Evolutionary conservation across 1,140 invertebrate genomes (phyloP).

Genomic region (Drosophila azteca): DNA sequence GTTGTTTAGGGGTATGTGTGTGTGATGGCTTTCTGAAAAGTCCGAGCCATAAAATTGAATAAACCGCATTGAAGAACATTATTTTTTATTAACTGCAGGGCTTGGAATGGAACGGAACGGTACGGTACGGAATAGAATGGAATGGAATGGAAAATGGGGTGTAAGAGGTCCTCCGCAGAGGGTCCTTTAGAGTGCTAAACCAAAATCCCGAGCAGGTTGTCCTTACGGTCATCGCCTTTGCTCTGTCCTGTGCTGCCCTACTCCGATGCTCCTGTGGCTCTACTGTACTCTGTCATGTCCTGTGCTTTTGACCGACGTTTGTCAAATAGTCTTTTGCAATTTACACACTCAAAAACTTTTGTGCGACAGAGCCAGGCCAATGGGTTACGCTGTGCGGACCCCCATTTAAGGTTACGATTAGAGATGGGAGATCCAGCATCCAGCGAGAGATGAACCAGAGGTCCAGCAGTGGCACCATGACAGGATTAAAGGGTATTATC

Average conservation of each 20-base stretch:
- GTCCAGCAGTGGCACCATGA: too few relatives aligned
- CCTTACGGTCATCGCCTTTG: constrained; percentile 57
- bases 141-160: constrained; percentile 6
- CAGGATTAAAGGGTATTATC: too few relatives aligned
- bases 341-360: constrained; percentile 63
- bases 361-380: constrained; percentile 30
- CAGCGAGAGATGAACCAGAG: too few relatives aligned
- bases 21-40: constrained; percentile 75
- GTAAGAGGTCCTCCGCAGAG: constrained; percentile 28
- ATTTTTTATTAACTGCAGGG: constrained; percentile 79
- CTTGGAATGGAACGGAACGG: constrained; percentile 5
- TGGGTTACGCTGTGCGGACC: constrained; percentile 22
- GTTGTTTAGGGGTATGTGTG: constrained; percentile 46
- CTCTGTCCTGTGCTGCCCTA: constrained; percentile 12
- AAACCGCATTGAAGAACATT: constrained; percentile 81
- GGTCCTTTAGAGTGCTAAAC: constrained; percentile 70
- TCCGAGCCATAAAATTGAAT: constrained; percentile 80
- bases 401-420: constrained; percentile 24
- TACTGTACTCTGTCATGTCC: constrained; percentile 44
- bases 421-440: constrained; percentile 12
- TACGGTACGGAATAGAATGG: too few relatives aligned
- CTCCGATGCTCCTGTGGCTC: constrained; percentile 10
- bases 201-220: constrained; percentile 74
- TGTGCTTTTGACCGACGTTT: constrained; percentile 77
- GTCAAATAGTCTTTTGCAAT: constrained; percentile 81